Evolutionary conservation across 2,797 vertebrate species (phyloP).

Genomic region (Acipenser oxyrinchus): DNA sequence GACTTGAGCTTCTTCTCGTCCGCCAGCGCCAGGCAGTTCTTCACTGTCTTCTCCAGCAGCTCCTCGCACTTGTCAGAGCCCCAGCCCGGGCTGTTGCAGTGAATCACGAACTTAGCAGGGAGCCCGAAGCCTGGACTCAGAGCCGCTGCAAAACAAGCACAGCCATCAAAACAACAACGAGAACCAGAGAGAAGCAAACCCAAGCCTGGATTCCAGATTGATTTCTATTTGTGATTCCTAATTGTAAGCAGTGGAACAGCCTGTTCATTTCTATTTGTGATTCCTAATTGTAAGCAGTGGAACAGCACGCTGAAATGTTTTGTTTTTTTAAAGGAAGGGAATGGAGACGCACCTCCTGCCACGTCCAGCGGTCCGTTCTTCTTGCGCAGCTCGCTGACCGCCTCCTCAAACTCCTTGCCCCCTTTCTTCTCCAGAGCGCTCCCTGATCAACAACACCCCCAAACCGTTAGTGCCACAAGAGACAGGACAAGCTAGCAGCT

Average conservation of each 20-base stretch:
- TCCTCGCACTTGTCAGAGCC: conserved; percentile 93
- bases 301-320: accelerated
- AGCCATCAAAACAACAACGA: no score
- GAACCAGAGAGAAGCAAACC: no score
- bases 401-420: conserved; percentile 88
- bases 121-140: conserved; percentile 79
- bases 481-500: conserved; percentile 2
- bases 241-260: no score
- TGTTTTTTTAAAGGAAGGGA: accelerated
- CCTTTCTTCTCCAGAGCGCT: conserved; percentile 91
- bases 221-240: no score
- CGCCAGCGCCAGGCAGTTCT: conserved; percentile 93
- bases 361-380: conserved; percentile 90
- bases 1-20: conserved; percentile 98
- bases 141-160: conserved; percentile 54
- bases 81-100: conserved; percentile 93
- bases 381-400: conserved; percentile 83
- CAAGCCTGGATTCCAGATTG: no score
- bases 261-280: no score
- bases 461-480: conserved; percentile 4
- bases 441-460: conserved; percentile 62
- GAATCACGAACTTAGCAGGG: conserved; percentile 93
- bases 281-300: not conserved
- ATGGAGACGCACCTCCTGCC: conserved; percentile 73
- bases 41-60: conserved; percentile 91